Base-by-base conservation (phyloP, 2,888 invertebrate species). In the Sericinus montela region DNA sequence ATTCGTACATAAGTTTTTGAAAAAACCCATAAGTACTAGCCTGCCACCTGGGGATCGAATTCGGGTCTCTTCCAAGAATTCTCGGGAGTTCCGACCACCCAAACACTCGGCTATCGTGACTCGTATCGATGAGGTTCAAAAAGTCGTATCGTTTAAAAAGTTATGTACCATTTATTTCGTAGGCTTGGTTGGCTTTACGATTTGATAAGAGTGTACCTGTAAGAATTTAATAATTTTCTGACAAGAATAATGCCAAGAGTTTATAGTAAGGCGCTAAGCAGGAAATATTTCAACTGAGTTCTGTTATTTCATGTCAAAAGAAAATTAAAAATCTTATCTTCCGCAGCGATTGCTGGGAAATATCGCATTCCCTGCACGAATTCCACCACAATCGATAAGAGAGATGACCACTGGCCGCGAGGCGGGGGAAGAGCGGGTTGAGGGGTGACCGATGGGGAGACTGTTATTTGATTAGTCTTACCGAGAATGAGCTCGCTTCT, bases 381-480 rank as follows among this genome's bases (percentile, higher is more conserved):
- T 85, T 86, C 85, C 85, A 81, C 87, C 88, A 87, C 87, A 88
- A 88, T 88, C 88, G 88, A 88, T 88, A 88, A 85, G 86, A 81
- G 83, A 88, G 87, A 87, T 86, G 86, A 86, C 86, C 88, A 80
- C 80, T 85, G 81, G 82, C 80, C 84, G 82, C 83, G 80, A 72
- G 83, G 75, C 65, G 74, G 67, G 67, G 52, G 55, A 62, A 61
- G 63, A 57, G 63, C 51, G 66, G 69, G 69, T 63, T 55, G 63
- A 60, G 62, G 59, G 54, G 58, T 55, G 62, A 45, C 53, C 59
- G 68, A 64, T 73, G 75, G 86, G 87, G 85, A 78, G 87, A 80
- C 84, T 81, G 87, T 89, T 89, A 89, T 89, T 89, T 89, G 89
- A 89, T 89, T 89, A 89, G 89, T 88, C 89, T 86, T 87, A 83